phyloP scores from a whole-genome alignment of 2,113 vertebrate genomes.

The Anguilla rostrata region DNA sequence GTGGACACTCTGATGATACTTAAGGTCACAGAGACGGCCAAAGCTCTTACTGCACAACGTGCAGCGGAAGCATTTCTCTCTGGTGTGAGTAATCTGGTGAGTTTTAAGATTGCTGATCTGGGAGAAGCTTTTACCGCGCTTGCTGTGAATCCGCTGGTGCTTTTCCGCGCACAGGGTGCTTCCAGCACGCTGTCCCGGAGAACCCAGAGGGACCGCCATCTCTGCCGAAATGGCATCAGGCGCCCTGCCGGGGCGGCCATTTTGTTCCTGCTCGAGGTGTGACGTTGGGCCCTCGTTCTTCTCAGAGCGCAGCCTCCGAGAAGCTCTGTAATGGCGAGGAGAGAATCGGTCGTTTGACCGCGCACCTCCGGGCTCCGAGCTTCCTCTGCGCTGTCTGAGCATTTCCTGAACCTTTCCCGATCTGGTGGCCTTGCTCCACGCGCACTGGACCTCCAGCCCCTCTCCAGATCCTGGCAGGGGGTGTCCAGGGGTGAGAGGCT shows the following conservation, averaged over 20 bases:
- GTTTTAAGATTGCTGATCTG: neutral
- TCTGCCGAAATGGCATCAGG: no score
- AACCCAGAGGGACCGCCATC: neutral
- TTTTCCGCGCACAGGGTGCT: neutral
- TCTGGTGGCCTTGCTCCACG: neutral
- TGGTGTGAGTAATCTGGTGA: neutral
- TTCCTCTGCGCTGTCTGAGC: neutral
- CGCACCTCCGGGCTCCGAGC: neutral
- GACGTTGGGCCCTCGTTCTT: neutral
- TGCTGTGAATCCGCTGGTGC: neutral
- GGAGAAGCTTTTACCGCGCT: neutral
- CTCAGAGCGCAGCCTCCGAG: neutral
- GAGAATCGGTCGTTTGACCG: neutral
- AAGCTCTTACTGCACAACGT: neutral
- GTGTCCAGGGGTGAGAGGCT: neutral
- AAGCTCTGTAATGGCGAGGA: neutral
- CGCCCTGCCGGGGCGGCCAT: neutral
- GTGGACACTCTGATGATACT: neutral
- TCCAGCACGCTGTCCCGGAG: neutral
- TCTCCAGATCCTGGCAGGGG: neutral
- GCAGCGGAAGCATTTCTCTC: neutral
- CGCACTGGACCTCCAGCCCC: neutral
- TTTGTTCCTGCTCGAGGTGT: no score
- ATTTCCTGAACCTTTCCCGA: neutral
- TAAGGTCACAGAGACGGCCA: neutral